Evolutionary conservation across 2,888 invertebrate genomes (phyloP).

Genomic region (Lathronympha strigana): DNA sequence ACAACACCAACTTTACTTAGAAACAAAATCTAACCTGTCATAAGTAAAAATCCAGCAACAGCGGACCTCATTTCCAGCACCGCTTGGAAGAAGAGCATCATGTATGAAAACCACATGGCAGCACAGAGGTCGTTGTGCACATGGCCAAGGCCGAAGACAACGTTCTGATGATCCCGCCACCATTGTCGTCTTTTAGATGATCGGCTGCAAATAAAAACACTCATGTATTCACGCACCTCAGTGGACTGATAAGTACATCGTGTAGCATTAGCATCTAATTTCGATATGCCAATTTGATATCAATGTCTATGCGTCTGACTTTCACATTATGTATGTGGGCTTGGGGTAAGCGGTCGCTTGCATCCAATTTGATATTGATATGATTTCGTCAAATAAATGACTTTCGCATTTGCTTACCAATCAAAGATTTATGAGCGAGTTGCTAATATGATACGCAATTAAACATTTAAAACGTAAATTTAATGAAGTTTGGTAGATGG

Average conservation of each 20-base stretch:
- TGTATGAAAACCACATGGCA: constrained; percentile 98
- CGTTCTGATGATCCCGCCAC: constrained; percentile 75
- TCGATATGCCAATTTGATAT: not conserved
- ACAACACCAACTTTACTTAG: no score
- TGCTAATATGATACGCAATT: constrained; percentile 24
- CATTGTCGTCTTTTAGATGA: constrained; percentile 62
- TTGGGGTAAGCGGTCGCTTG: not conserved
- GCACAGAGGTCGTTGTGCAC: constrained; percentile 97
- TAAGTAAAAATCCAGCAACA: constrained; percentile 86
- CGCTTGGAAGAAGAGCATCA: constrained; percentile 92
- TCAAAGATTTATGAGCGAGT: constrained; percentile 5
- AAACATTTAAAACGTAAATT: not conserved
- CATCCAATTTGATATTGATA: not conserved
- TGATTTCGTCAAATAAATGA: not conserved
- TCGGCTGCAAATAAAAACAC: constrained; percentile 58
- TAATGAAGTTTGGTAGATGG: not conserved
- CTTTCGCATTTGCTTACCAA: not conserved
- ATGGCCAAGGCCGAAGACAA: constrained; percentile 90
- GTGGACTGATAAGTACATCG: not conserved
- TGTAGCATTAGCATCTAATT: no score
- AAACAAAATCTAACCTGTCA: constrained; percentile 84
- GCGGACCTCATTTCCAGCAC: constrained; percentile 83
- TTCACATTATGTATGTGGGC: not conserved
- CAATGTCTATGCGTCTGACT: not conserved
- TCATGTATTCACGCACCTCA: not conserved